Evolutionary conservation across 2,888 invertebrate genomes (phyloP).

Genomic region (Girardia tigrina): DNA sequence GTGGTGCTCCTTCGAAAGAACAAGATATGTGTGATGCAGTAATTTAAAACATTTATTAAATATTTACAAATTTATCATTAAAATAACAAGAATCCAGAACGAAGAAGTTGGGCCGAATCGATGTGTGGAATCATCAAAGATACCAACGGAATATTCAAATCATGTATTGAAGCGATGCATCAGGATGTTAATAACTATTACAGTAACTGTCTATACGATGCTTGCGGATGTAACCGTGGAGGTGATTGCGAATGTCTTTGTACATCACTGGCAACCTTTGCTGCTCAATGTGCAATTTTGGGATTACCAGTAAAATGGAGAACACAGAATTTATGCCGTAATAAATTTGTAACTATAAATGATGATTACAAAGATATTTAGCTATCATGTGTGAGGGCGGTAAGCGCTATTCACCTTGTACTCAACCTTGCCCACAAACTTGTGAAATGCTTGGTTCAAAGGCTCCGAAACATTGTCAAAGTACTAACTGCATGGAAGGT

Average conservation of each 20-base stretch:
- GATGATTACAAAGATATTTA: slow-evolving; percentile 21
- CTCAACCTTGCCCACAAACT: slow-evolving; percentile 36
- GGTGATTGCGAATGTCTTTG: slow-evolving; percentile 78
- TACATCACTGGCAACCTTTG: slow-evolving; percentile 72
- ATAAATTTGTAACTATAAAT: slow-evolving; percentile 43
- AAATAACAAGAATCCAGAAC: slow-evolving; percentile 21
- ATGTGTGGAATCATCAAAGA: slow-evolving; percentile 32
- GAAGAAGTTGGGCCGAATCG: slow-evolving; percentile 28
- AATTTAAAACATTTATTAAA: too few relatives aligned
- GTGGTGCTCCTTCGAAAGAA: too few relatives aligned
- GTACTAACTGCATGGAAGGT: slow-evolving; percentile 37
- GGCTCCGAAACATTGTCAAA: slow-evolving; percentile 24
- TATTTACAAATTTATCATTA: too few relatives aligned
- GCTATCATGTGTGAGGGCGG: slow-evolving; percentile 38
- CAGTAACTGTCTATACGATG: slow-evolving; percentile 62
- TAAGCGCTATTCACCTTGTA: slow-evolving; percentile 37
- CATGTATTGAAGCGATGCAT: slow-evolving; percentile 36
- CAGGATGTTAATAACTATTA: slow-evolving; percentile 36
- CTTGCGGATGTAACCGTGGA: slow-evolving; percentile 74
- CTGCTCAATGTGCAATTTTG: slow-evolving; percentile 64
- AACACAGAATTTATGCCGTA: slow-evolving; percentile 66
- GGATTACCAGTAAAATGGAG: slow-evolving; percentile 71
- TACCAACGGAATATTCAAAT: slow-evolving; percentile 31
- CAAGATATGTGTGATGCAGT: too few relatives aligned
- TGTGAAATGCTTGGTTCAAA: slow-evolving; percentile 36